Percentiles rank a stretch among this genome's conserved stretches.
Evolutionary conservation across 2,113 vertebrate species (phyloP).

Genomic region (Aviceda subcristata): DNA sequence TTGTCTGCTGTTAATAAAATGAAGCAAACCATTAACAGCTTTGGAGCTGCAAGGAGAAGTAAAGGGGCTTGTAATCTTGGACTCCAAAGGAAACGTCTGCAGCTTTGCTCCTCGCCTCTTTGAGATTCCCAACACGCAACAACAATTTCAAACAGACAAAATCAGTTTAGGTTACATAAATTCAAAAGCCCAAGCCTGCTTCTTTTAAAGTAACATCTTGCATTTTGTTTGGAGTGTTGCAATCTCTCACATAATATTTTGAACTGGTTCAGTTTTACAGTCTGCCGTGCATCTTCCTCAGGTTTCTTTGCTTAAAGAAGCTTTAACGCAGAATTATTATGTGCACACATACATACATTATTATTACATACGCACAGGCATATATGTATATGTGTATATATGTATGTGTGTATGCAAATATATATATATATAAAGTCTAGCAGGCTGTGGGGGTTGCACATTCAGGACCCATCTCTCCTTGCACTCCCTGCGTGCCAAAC

Average conservation of each 20-base stretch:
- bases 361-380: background rate
- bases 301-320: background rate
- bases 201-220: slow-evolving; percentile 65
- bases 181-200: slow-evolving; percentile 53
- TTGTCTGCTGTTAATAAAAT: slow-evolving; percentile 58
- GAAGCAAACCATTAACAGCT: slow-evolving; percentile 63
- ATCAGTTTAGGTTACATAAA: slow-evolving; percentile 69
- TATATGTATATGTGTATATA: background rate
- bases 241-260: background rate
- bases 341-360: background rate
- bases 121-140: slow-evolving; percentile 62
- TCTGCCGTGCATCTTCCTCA: background rate
- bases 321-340: background rate
- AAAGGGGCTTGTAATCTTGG: background rate
- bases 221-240: slow-evolving; percentile 53
- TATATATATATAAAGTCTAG: background rate
- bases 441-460: background rate
- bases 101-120: slow-evolving; percentile 52
- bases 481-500: background rate
- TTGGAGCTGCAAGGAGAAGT: slow-evolving; percentile 19
- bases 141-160: slow-evolving; percentile 67
- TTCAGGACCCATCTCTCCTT: background rate
- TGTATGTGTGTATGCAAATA: background rate
- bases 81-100: slow-evolving; percentile 37
- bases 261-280: background rate